These are phyloP conservation scores for Acanthosepion pharaonis DNA, from an alignment of 2,888 invertebrate species.

Conservation along the genomic window DNA sequence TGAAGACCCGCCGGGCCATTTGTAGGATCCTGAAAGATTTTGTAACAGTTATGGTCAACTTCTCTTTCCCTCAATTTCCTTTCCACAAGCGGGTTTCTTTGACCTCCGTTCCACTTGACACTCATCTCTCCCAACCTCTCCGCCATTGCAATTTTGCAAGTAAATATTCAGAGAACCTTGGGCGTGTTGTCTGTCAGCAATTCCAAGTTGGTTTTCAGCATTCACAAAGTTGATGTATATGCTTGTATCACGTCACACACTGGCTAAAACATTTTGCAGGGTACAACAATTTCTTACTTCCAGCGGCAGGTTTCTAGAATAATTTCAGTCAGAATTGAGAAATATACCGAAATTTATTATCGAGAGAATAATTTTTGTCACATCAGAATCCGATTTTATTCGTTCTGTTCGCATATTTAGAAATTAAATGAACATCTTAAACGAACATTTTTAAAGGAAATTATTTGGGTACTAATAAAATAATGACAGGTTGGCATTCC, in stretches of 20 bases:
- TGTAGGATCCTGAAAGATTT: slow-evolving; percentile 20
- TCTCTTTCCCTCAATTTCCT: neutral
- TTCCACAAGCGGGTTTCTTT: neutral
- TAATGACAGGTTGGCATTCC: too few relatives aligned
- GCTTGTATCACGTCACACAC: neutral
- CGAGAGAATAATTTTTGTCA: neutral
- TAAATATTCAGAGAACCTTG: neutral
- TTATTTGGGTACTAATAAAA: too few relatives aligned
- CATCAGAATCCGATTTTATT: neutral
- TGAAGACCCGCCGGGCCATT: slow-evolving; percentile 6
- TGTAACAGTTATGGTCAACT: slow-evolving; percentile 1
- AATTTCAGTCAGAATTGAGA: neutral
- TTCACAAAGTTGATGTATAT: neutral
- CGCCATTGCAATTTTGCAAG: neutral
- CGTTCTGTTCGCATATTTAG: neutral
- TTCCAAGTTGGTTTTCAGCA: neutral
- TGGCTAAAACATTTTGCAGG: neutral
- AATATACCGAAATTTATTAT: too few relatives aligned
- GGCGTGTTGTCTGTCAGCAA: neutral
- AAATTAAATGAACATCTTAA: too few relatives aligned
- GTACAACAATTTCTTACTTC: neutral
- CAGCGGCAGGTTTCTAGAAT: neutral
- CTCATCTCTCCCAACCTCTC: neutral
- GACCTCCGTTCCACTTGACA: neutral
- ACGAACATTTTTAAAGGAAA: too few relatives aligned